Evolutionary conservation across 2,888 invertebrate genomes (phyloP).

Genomic region (Macaria liturata): DNA sequence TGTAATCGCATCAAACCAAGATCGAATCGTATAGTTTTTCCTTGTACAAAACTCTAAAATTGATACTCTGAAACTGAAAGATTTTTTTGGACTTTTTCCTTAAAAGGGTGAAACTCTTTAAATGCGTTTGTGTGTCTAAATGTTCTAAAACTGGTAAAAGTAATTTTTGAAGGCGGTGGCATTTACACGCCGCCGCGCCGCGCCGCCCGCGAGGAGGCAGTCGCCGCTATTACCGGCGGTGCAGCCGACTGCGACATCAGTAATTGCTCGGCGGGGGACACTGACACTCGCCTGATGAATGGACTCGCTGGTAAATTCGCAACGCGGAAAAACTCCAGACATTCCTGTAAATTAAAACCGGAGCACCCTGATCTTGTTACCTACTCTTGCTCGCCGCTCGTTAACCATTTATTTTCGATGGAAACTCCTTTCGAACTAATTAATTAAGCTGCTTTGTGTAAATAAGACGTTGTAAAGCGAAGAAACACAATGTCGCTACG

Average conservation of each 20-base stretch:
- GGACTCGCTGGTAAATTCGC: slow-evolving; percentile 63
- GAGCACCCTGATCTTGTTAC: slow-evolving; percentile 58
- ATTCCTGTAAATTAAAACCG: slow-evolving; percentile 70
- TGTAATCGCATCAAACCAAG: no score
- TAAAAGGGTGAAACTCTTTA: no score
- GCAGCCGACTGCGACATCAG: slow-evolving; percentile 73
- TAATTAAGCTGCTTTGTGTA: slow-evolving; percentile 8
- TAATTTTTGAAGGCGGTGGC: slow-evolving; percentile 2
- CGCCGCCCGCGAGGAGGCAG: slow-evolving; percentile 38
- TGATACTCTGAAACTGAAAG: no score
- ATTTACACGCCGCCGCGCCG: slow-evolving; percentile 16
- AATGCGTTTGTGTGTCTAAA: no score
- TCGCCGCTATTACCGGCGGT: slow-evolving; percentile 56
- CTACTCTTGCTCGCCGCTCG: slow-evolving; percentile 35
- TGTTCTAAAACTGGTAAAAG: no score
- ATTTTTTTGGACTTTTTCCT: no score
- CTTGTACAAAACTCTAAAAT: no score
- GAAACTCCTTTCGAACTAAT: slow-evolving; percentile 11
- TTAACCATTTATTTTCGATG: slow-evolving; percentile 15
- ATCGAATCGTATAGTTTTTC: no score
- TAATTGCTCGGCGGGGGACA: slow-evolving; percentile 73
- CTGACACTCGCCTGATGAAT: slow-evolving; percentile 75
- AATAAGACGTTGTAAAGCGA: slow-evolving; percentile 1
- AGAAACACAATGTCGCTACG: background rate
- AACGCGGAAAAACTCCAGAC: slow-evolving; percentile 64